A percentile compares a stretch with the other conserved stretches of the same genome.
These are phyloP conservation scores for Apocheima hispidaria DNA, from an alignment of 2,888 invertebrate species.

Conservation along the genomic window DNA sequence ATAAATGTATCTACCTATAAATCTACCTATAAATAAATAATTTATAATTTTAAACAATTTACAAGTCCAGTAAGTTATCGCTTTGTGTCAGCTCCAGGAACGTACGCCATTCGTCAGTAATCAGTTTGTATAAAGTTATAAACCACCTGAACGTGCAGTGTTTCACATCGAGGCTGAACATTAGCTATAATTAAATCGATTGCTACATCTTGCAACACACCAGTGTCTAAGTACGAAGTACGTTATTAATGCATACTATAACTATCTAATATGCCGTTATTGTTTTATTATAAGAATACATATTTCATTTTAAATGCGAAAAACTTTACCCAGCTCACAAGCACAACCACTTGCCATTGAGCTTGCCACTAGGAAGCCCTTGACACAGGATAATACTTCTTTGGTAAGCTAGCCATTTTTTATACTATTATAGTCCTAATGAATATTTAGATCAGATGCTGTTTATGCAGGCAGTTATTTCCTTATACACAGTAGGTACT, in stretches of 20 bases:
- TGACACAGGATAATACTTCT: not conserved
- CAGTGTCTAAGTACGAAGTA: conserved; percentile 5
- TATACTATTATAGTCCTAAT: not conserved
- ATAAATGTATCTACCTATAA: no score
- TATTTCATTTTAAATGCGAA: not conserved
- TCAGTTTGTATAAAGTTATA: not conserved
- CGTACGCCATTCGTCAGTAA: not conserved
- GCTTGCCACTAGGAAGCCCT: not conserved
- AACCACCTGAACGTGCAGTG: conserved; percentile 6
- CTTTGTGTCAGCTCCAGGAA: not conserved
- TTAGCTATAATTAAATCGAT: conserved; percentile 32
- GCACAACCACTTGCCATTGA: conserved; percentile 5
- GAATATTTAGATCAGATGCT: not conserved
- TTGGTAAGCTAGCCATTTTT: conserved; percentile 2
- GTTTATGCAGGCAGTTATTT: conserved; percentile 5
- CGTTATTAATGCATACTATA: conserved; percentile 21
- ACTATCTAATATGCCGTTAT: conserved; percentile 5
- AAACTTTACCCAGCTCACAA: no score
- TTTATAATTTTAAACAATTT: not conserved
- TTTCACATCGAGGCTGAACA: conserved; percentile 25
- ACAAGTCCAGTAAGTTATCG: not conserved
- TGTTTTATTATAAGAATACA: not conserved
- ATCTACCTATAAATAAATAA: no score
- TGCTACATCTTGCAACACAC: conserved; percentile 11
- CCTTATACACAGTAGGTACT: conserved; percentile 8